A percentile compares a stretch with the other conserved stretches of the same genome.
These are phyloP conservation scores for Ceratosolen fusciceps DNA, from an alignment of 1,140 invertebrate species.

Conservation along the genomic window DNA sequence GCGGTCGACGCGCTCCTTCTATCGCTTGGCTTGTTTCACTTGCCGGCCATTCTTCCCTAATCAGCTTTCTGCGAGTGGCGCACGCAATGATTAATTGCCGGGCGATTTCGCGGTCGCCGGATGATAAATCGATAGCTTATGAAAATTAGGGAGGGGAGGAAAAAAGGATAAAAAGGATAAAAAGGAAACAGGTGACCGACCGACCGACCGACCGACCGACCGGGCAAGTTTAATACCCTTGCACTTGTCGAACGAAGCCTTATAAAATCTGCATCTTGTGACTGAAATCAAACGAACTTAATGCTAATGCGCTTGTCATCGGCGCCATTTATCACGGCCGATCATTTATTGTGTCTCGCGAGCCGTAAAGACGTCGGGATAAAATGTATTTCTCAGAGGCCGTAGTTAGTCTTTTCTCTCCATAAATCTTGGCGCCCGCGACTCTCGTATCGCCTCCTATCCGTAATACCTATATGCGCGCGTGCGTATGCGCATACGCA, in stretches of 20 bases:
- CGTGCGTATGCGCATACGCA: conserved; percentile 20
- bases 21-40: background rate
- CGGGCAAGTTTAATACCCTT: background rate
- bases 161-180: too few species aligned
- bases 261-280: conserved; percentile 34
- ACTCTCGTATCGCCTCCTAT: conserved; percentile 30
- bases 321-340: conserved; percentile 39
- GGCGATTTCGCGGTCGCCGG: too few species aligned
- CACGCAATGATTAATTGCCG: too few species aligned
- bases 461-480: too few species aligned
- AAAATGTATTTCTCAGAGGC: conserved; percentile 40
- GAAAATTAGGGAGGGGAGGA: too few species aligned
- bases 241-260: conserved; percentile 34
- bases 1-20: too few species aligned
- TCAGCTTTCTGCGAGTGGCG: too few species aligned
- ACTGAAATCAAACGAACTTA: conserved; percentile 38
- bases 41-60: background rate
- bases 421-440: conserved; percentile 55
- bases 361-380: conserved; percentile 45
- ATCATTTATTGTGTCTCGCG: conserved; percentile 46
- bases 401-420: conserved; percentile 44
- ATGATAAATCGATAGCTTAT: too few species aligned
- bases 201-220: too few species aligned
- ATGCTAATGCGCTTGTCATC: conserved; percentile 49
- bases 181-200: too few species aligned